Evolutionary conservation across 2,113 vertebrate genomes (phyloP).

Genomic region (Vulpes ferrilata): DNA sequence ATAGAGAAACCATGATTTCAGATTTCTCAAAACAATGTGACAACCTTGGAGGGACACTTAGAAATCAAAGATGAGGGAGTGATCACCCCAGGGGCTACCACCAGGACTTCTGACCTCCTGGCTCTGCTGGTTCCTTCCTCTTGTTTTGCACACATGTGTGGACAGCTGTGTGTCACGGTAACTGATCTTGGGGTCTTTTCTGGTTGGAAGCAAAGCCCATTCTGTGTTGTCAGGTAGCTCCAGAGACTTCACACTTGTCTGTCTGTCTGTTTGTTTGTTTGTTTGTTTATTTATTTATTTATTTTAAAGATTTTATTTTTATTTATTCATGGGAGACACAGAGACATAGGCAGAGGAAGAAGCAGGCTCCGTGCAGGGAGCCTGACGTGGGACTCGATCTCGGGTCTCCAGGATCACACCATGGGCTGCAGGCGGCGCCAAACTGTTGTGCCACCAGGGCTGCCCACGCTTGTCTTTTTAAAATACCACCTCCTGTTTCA

Average conservation of each 20-base stretch:
- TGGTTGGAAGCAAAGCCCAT: not conserved
- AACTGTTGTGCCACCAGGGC: too few species aligned
- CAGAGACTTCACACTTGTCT: not conserved
- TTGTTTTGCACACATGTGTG: fast-evolving
- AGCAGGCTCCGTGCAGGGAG: too few species aligned
- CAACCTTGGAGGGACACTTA: not conserved
- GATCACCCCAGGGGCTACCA: fast-evolving
- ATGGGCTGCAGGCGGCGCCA: too few species aligned
- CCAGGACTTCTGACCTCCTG: too few species aligned
- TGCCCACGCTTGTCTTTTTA: not conserved
- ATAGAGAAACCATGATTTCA: not conserved
- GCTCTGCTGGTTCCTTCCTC: not conserved
- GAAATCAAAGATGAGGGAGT: not conserved
- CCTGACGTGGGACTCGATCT: too few species aligned
- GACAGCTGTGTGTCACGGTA: not conserved
- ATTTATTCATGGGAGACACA: too few species aligned
- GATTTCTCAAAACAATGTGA: too few species aligned
- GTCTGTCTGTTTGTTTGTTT: too few species aligned
- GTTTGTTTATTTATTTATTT: too few species aligned
- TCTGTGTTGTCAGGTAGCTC: not conserved
- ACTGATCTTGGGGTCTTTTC: not conserved
- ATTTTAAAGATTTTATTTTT: too few species aligned
- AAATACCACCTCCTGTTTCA: not conserved
- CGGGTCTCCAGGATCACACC: too few species aligned
- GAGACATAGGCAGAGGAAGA: too few species aligned